Percentiles rank a stretch among this genome's conserved stretches.
These are phyloP conservation scores for Drosophila eohydei DNA, from an alignment of 2,888 invertebrate species.

Conservation along the genomic window DNA sequence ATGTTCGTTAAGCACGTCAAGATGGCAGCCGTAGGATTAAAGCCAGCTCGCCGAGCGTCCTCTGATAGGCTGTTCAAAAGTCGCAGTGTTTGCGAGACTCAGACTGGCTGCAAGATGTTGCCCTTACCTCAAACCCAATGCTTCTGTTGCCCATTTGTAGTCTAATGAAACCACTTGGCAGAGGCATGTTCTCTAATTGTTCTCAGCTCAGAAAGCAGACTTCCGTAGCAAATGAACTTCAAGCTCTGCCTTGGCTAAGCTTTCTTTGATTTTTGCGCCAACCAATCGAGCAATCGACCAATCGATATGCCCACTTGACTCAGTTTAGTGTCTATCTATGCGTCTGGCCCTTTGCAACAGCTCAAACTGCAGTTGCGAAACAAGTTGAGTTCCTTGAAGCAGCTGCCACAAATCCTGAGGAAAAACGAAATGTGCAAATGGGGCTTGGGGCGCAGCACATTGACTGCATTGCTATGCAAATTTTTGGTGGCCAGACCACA, in stretches of 20 bases:
- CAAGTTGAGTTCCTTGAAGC: conserved; percentile 20
- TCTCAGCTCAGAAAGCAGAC: not conserved
- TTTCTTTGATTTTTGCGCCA: not conserved
- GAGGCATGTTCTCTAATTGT: not conserved
- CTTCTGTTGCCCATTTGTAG: not conserved
- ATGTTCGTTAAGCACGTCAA: conserved; percentile 6
- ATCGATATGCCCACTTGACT: conserved; percentile 5
- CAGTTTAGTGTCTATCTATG: not conserved
- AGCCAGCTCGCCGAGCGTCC: not conserved
- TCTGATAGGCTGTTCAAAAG: conserved; percentile 32
- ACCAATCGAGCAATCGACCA: not conserved
- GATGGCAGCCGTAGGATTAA: conserved; percentile 41
- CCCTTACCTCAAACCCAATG: not conserved
- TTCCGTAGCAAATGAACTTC: not conserved
- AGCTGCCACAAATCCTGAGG: conserved; percentile 15
- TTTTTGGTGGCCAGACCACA: conserved; percentile 35
- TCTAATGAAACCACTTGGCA: conserved; percentile 1
- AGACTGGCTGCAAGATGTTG: not conserved
- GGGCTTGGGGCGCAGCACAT: conserved; percentile 5
- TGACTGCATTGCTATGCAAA: conserved; percentile 59
- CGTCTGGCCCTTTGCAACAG: not conserved
- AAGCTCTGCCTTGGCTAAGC: too few relatives aligned
- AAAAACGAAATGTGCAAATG: conserved; percentile 4
- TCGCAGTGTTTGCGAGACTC: not conserved
- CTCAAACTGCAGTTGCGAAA: not conserved